A percentile compares a stretch with the other conserved stretches of the same genome.
Conservation (phyloP, 2,113 vertebrate genomes). For the Tragelaphus buxtoni region DNA sequence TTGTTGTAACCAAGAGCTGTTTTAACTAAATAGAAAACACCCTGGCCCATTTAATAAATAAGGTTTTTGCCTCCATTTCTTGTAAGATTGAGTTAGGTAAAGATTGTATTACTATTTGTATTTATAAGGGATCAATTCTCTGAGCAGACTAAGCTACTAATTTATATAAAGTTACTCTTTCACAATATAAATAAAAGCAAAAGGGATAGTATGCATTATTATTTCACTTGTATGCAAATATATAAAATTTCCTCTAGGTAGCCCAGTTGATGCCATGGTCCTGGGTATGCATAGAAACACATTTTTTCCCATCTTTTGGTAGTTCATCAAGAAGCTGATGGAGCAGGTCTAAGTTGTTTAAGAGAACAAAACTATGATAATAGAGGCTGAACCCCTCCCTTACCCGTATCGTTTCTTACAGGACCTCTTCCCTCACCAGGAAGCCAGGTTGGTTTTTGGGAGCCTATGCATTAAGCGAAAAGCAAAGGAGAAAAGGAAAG, state of each 20-base stretch:
- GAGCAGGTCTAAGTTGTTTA: background rate
- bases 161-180: conserved; percentile 53
- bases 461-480: background rate
- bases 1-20: conserved; percentile 21
- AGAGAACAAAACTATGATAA: background rate
- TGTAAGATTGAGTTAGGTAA: conserved; percentile 41
- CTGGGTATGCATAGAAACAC: background rate
- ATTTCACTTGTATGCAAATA: conserved; percentile 12
- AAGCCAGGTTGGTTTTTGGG: background rate
- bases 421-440: background rate
- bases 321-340: background rate
- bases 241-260: background rate
- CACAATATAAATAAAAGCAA: conserved; percentile 18
- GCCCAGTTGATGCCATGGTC: background rate
- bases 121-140: conserved; percentile 37
- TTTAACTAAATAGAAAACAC: conserved; percentile 43
- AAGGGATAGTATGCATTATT: background rate
- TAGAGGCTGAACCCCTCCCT: background rate
- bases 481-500: no score
- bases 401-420: background rate
- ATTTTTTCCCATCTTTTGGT: background rate
- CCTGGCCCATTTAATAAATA: background rate
- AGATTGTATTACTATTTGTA: conserved; percentile 26
- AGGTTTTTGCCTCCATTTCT: background rate
- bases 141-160: conserved; percentile 27